Percentiles rank a stretch among this genome's conserved stretches.
phyloP scores from a whole-genome alignment of 1,140 invertebrate genomes.

The Brevipalpus yothersi region DNA sequence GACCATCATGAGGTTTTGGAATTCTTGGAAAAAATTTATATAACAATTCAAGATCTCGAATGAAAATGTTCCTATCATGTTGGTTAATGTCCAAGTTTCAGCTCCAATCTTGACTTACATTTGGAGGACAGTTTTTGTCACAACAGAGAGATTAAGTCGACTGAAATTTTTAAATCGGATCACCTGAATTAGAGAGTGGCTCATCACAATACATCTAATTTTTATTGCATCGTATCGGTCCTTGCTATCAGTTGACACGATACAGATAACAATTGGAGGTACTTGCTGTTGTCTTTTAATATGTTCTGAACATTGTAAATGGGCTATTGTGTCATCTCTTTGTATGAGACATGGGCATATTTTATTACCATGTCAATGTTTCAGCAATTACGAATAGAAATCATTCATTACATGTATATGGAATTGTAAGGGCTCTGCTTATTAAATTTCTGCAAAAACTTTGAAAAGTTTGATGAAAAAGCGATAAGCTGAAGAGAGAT shows the following conservation, averaged over 20 bases:
- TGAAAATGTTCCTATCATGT: conserved; percentile 22
- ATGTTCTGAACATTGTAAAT: no score
- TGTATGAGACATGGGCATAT: no score
- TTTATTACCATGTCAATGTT: no score
- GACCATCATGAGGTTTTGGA: conserved; percentile 22
- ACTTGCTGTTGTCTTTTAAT: no score
- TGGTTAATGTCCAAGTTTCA: conserved; percentile 27
- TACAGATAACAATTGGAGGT: conserved; percentile 25
- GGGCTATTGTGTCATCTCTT: not conserved
- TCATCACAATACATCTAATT: not conserved
- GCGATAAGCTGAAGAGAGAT: no score
- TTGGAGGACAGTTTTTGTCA: conserved; percentile 44
- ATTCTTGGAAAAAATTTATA: conserved; percentile 5
- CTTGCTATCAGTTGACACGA: conserved; percentile 37
- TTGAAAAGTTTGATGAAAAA: no score
- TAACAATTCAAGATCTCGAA: no score
- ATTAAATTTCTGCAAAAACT: no score
- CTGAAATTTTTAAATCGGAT: conserved; percentile 32
- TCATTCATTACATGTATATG: no score
- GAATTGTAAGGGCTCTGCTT: no score
- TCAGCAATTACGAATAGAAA: no score
- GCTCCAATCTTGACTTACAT: conserved; percentile 33
- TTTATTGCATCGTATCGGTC: conserved; percentile 33
- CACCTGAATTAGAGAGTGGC: conserved; percentile 30
- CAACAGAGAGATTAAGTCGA: conserved; percentile 34